Evolutionary conservation across 2,888 invertebrate genomes (phyloP), one percentile per base, ranked within the genome.

Genomic region (Drosophila mulleri): DNA sequence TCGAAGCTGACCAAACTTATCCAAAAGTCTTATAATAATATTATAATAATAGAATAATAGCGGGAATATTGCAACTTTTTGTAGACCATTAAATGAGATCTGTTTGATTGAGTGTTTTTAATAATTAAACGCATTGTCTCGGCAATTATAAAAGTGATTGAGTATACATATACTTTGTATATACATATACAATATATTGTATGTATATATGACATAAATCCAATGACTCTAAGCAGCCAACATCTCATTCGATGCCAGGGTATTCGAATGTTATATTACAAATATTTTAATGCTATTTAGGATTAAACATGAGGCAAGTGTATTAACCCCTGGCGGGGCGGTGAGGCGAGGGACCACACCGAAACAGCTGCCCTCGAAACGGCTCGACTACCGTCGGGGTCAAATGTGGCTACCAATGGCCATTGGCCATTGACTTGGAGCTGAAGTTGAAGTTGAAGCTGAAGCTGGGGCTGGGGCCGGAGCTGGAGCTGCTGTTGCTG

Each of bases 251-350:
- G 6, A 2, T 20, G 20, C 20, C 32, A 69, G 67, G 67, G 67
- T 56, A 67, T 67, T 16, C 7, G 67, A 69, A 76, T 75, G 84
- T 82, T 85, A 85, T 85, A 88, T 88, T 88, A 89, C 74, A 88
- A 89, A 85, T 88, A 89, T 89, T 89, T 78, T 85, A 85, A 74
- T 85, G 86, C 90, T 74, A 84, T 89, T 89, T 87, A 81, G 82
- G 72, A 79, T 85, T 88, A 84, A 89, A 82, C 89, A 88, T 77
- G 67, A 85, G 88, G 67, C 88, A 82, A 84, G 79, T 75, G 78
- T 80, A 85, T 85, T 85, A 88, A 89, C 84, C 84, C 72, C 71
- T 69, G 80, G 50, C 41, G 23, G 53, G 54, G 32, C 6, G 41
- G 41, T 18, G 56, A 6, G 60, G 59, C 42, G 53, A 26, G 48